Evolutionary conservation across 2,797 vertebrate genomes (phyloP), one percentile per base, ranked within the genome.

Genomic region (Numenius phaeopus): DNA sequence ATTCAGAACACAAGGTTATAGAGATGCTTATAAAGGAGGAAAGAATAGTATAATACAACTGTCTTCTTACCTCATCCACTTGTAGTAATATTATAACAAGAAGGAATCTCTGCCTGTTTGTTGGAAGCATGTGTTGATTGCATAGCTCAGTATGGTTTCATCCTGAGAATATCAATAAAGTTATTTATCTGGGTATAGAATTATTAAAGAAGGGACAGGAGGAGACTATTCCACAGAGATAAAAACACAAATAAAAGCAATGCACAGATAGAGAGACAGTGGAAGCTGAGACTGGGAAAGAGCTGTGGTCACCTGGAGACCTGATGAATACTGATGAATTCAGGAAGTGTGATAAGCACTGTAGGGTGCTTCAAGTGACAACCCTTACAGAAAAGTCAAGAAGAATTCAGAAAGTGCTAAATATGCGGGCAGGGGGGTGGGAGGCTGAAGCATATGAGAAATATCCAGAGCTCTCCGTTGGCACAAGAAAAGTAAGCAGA

Each of bases 401-500:
- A 92, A 67, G n/a, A 82, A 66, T 65, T 85, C 61, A 76, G 44
- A 66, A 95, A 89, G 10, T 69, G 37, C 11, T 73, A 91, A 50
- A 75, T 26, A 54, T 24, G 11, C 8, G 5, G 3, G 5, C 5
- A 3, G 22, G 5, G 27, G 7, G n/a, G 16, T 2, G 5, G 29
- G 23, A 2, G 8, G 19, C 16, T 13, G 5, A 82, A 82, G 7
- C 7, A 4, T 37, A 52, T 72, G 54, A 67, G 17, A 90, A 92
- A 79, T 83, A 87, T 49, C 61, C 77, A 47, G 73, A 87, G 50
- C 7, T 93, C 70, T 92, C 47, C 0, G 0, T 37, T 97, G 95
- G 94, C 95, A 94, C 39, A 47, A 52, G 58, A 72, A 52, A 55
- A 70, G 54, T 21, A 79, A 92, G 88, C 92, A 95, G 90, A 92